Conservation (phyloP, 2,797 vertebrate genomes). For the Chloroceryle amazona region DNA sequence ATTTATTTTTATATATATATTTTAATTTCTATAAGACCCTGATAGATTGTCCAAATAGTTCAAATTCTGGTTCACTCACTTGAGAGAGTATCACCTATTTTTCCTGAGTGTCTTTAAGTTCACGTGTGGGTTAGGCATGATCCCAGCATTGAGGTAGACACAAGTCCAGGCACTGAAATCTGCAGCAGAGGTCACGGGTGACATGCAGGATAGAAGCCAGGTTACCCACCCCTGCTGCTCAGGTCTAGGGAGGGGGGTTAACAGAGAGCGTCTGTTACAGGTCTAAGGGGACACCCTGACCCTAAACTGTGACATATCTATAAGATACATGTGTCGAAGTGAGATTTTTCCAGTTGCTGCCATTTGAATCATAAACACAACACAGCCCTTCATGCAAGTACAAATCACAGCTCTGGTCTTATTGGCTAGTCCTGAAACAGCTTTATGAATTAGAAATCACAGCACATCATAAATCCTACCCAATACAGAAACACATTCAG, state of each 20-base stretch:
- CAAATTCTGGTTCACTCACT: too few relatives aligned
- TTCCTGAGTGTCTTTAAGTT: constrained; percentile 69
- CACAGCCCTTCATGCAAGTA: background rate
- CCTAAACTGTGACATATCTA: too few relatives aligned
- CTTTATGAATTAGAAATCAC: background rate
- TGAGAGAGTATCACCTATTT: too few relatives aligned
- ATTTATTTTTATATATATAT: too few relatives aligned
- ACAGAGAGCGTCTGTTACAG: too few relatives aligned
- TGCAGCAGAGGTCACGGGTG: constrained; percentile 85
- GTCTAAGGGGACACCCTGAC: too few relatives aligned
- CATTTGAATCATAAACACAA: background rate
- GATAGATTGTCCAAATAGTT: too few relatives aligned
- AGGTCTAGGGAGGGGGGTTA: too few relatives aligned
- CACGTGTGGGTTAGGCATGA: constrained; percentile 93
- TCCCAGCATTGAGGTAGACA: constrained; percentile 94
- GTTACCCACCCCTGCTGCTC: constrained; percentile 73
- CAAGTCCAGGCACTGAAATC: constrained; percentile 91
- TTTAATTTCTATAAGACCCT: background rate
- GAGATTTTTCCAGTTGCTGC: background rate
- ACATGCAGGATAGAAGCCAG: constrained; percentile 85
- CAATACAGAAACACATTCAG: background rate
- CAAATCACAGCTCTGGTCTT: background rate
- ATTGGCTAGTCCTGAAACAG: background rate
- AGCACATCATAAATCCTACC: background rate
- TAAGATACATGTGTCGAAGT: background rate